A percentile compares a stretch with the other conserved stretches of the same genome.
These are phyloP conservation scores for Eustalomyia histrio DNA, from an alignment of 2,888 invertebrate species.

Conservation along the genomic window DNA sequence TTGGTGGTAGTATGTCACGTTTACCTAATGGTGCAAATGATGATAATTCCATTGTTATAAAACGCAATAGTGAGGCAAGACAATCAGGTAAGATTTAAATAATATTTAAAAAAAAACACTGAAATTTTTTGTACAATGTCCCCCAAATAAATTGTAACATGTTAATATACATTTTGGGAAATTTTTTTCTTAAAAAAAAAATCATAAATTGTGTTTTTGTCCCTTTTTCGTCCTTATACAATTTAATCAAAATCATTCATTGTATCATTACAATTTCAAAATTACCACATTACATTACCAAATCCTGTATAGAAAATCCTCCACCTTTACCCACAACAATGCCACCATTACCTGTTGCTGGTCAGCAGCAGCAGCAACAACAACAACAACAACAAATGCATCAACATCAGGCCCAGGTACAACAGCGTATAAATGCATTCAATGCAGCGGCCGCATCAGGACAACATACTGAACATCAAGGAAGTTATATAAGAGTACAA, in stretches of 20 bases:
- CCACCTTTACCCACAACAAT: constrained; percentile 79
- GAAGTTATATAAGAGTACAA: constrained; percentile 66
- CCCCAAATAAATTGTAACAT: constrained; percentile 19
- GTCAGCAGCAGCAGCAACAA: constrained; percentile 50
- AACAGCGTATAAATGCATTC: constrained; percentile 75
- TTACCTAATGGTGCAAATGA: constrained; percentile 76
- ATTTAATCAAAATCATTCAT: constrained; percentile 49
- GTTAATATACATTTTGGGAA: constrained; percentile 13
- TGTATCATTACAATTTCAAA: constrained; percentile 53
- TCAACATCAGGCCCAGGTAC: constrained; percentile 71
- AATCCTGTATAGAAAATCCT: constrained; percentile 74
- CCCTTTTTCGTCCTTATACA: constrained; percentile 5
- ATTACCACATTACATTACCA: constrained; percentile 49
- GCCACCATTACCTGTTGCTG: constrained; percentile 74
- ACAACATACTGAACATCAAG: constrained; percentile 64
- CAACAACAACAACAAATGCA: constrained; percentile 59
- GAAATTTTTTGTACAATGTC: constrained; percentile 41
- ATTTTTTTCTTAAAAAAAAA: background rate
- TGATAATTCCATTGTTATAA: constrained; percentile 73
- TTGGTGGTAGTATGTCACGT: constrained; percentile 71
- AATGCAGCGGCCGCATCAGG: constrained; percentile 71
- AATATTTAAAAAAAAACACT: background rate
- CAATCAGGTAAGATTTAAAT: constrained; percentile 73
- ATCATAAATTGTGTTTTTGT: constrained; percentile 40
- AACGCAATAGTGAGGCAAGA: constrained; percentile 76